Conservation (phyloP, 2,888 invertebrate species). For the Euproctis similis region DNA sequence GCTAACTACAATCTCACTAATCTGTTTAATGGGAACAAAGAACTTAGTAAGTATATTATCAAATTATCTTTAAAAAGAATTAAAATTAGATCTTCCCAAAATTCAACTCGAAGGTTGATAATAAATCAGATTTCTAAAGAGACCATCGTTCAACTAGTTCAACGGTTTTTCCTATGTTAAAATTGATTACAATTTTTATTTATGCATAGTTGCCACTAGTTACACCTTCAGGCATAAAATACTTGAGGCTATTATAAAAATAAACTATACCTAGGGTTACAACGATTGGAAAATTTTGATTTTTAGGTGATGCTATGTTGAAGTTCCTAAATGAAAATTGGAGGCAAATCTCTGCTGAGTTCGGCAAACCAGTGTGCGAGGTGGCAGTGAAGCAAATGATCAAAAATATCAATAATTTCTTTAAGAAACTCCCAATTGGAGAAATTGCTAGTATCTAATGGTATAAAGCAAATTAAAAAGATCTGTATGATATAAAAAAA, state of each 20-base stretch:
- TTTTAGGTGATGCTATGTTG: slow-evolving; percentile 48
- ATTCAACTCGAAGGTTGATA: too few relatives aligned
- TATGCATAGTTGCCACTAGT: too few relatives aligned
- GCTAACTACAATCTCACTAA: slow-evolving; percentile 30
- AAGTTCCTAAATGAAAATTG: slow-evolving; percentile 53
- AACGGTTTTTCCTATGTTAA: too few relatives aligned
- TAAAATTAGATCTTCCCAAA: too few relatives aligned
- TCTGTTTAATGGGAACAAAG: slow-evolving; percentile 31
- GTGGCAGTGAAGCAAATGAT: slow-evolving; percentile 35
- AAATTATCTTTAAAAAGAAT: too few relatives aligned
- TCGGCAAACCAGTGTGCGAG: slow-evolving; percentile 49
- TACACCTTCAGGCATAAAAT: too few relatives aligned
- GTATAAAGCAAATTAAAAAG: slow-evolving; percentile 2
- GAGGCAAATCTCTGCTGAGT: slow-evolving; percentile 45
- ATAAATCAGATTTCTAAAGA: too few relatives aligned
- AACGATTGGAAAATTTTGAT: too few relatives aligned
- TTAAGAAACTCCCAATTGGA: slow-evolving; percentile 34
- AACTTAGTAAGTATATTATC: slow-evolving; percentile 29
- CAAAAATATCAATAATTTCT: slow-evolving; percentile 34
- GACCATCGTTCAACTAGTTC: too few relatives aligned
- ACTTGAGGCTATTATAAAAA: too few relatives aligned
- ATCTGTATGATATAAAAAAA: background rate
- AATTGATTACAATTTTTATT: too few relatives aligned
- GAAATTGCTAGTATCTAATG: slow-evolving; percentile 37
- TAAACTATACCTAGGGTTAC: too few relatives aligned